These are phyloP conservation scores for Xanthostigma xanthostigma DNA, from an alignment of 2,888 invertebrate species.

Conservation along the genomic window DNA sequence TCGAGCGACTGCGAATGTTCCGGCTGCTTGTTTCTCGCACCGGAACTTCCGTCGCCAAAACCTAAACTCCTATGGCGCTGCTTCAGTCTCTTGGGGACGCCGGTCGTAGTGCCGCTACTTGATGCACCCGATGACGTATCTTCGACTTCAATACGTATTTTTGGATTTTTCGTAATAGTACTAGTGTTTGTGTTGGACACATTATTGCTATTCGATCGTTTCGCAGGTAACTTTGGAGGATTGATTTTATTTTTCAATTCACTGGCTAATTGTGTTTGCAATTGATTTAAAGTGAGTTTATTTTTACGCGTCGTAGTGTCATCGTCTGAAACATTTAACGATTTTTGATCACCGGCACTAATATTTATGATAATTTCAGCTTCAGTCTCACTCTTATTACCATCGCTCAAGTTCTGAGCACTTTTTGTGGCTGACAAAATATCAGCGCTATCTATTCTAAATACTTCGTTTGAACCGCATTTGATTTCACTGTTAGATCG, in stretches of 20 bases:
- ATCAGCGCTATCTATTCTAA: slow-evolving; percentile 12
- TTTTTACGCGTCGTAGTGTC: slow-evolving; percentile 27
- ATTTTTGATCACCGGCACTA: slow-evolving; percentile 7
- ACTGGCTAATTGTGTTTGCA: slow-evolving; percentile 21
- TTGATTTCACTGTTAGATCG: slow-evolving; percentile 3
- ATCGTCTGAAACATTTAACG: slow-evolving; percentile 22
- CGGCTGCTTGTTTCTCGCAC: slow-evolving; percentile 18
- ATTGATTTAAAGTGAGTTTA: slow-evolving; percentile 26
- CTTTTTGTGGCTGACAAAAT: slow-evolving; percentile 25
- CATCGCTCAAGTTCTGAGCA: slow-evolving; percentile 25
- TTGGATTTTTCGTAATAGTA: slow-evolving; percentile 20
- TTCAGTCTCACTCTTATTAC: slow-evolving; percentile 10
- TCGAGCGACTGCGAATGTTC: slow-evolving; percentile 27
- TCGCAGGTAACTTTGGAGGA: slow-evolving; percentile 2
- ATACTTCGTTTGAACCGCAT: slow-evolving; percentile 9
- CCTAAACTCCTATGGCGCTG: slow-evolving; percentile 28
- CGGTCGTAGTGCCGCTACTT: slow-evolving; percentile 11
- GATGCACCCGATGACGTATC: slow-evolving; percentile 20
- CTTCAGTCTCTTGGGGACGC: slow-evolving; percentile 12
- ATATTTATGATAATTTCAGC: slow-evolving; percentile 1
- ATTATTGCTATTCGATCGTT: slow-evolving; percentile 8
- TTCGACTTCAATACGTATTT: slow-evolving; percentile 30
- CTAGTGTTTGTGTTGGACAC: slow-evolving; percentile 6
- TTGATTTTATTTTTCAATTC: slow-evolving; percentile 8
- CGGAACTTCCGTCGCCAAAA: slow-evolving; percentile 16